A percentile compares a stretch with the other conserved stretches of the same genome.
These are phyloP conservation scores for Schlechtendalia chinensis DNA, from an alignment of 1,140 invertebrate genomes.

Conservation along the genomic window DNA sequence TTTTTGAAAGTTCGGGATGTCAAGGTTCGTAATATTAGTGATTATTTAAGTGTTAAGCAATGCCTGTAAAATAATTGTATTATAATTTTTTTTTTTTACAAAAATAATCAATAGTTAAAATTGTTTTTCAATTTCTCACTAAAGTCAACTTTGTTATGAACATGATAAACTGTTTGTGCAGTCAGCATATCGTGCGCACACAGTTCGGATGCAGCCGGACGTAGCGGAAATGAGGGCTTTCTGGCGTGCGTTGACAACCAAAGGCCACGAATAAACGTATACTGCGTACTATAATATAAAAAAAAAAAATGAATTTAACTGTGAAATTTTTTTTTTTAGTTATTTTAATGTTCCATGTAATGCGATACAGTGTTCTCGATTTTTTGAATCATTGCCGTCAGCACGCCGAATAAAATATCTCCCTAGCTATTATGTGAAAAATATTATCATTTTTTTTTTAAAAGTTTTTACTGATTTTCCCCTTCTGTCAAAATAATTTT, in stretches of 20 bases:
- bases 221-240: conserved; percentile 45
- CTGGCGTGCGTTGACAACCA: conserved; percentile 24
- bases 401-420: neutral
- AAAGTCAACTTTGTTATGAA: conserved; percentile 1
- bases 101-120: neutral
- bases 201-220: conserved; percentile 25
- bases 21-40: too few relatives aligned
- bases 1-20: too few relatives aligned
- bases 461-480: neutral
- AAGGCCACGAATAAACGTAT: neutral
- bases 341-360: neutral
- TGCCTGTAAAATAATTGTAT: too few relatives aligned
- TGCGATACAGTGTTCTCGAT: neutral
- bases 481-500: neutral
- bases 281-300: neutral
- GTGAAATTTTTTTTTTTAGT: neutral
- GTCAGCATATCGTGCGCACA: conserved; percentile 43
- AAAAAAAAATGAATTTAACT: conserved; percentile 5
- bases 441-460: conserved; percentile 3
- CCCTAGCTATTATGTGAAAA: neutral
- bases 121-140: conserved; percentile 1
- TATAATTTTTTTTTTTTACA: too few relatives aligned
- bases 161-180: conserved; percentile 27
- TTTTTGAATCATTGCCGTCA: conserved; percentile 27
- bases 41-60: too few relatives aligned